Evolutionary conservation across 2,113 vertebrate species (phyloP), one percentile per base, ranked within the genome.

Genomic region (Anolis sagrei): DNA sequence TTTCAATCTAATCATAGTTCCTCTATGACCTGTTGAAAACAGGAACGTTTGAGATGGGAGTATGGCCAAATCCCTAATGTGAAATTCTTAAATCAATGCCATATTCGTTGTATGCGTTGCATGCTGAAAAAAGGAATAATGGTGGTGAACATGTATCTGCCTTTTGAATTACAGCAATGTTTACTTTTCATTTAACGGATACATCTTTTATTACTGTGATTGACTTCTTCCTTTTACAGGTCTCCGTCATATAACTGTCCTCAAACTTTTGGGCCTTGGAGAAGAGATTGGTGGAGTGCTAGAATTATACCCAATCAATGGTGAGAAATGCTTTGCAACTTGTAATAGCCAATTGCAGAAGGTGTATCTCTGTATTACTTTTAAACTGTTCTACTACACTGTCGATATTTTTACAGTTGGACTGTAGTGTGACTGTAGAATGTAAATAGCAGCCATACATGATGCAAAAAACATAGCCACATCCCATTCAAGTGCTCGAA

Each of bases 231-330:
- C 81, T 77, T 81, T 81, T 76, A 82, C 86, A 99, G 99, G 98
- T 94, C 95, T 99, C 89, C 97, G 98, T 61, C 98, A 99, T 89
- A 97, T 99, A 84, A 98, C 98, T 49, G 89, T 99, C 84, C 96
- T 99, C 91, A 99, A 98, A 93, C 89, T 99, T 93, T 94, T 97
- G 74, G 98, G 99, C 2, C 92, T 97, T 1, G 97, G 98, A 70
- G 88, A 94, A 29, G 92, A 95, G 48, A 96, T 98, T 92, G 97
- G 97, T 25, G 99, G 99, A 73, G 97, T 99, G 86, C 90, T 99
- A 95, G 98, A 99, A 88, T 92, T 99, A 9, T 99, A 98, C 87
- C 98, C 99, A 2, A 99, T 99, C 92, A 99, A 99, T 7, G 98
- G 99, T 99, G 95, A 98, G 97, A 76, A 64, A 81, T 64, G 19